Conservation (phyloP, 2,113 vertebrate genomes). For the Thoracochromis brauschi region DNA sequence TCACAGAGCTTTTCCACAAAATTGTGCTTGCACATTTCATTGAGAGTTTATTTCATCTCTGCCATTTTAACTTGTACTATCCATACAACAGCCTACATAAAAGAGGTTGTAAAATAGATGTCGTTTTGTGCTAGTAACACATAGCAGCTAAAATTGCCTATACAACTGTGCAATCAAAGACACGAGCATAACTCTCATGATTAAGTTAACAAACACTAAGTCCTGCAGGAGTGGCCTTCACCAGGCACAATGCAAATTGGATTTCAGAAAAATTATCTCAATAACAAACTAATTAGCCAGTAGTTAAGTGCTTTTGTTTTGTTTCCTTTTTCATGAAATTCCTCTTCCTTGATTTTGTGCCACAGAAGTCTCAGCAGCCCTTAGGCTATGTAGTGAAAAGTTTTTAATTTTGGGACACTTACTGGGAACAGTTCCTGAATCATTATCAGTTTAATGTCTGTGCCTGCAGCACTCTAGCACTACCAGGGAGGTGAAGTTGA, state of each 20-base stretch:
- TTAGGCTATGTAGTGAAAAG: background rate
- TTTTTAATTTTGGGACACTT: background rate
- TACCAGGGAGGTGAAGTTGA: background rate
- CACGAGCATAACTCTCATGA: background rate
- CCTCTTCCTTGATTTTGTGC: background rate
- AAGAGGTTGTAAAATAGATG: background rate
- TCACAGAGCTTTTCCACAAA: background rate
- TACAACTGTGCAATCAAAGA: background rate
- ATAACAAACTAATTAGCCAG: background rate
- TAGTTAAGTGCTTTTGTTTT: background rate
- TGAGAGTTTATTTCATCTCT: background rate
- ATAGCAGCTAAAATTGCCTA: background rate
- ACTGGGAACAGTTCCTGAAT: background rate
- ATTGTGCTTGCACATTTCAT: background rate
- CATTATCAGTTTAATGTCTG: background rate
- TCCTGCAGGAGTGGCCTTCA: background rate
- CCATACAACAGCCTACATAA: background rate
- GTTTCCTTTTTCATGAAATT: background rate
- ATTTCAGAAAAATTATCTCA: background rate
- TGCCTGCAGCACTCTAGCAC: background rate
- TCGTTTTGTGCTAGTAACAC: background rate
- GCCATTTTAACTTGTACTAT: background rate
- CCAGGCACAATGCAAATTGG: background rate
- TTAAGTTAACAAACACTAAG: rapidly evolving
- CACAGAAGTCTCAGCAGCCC: background rate